Evolutionary conservation across 2,797 vertebrate genomes (phyloP).

Genomic region (Takifugu rubripes): DNA sequence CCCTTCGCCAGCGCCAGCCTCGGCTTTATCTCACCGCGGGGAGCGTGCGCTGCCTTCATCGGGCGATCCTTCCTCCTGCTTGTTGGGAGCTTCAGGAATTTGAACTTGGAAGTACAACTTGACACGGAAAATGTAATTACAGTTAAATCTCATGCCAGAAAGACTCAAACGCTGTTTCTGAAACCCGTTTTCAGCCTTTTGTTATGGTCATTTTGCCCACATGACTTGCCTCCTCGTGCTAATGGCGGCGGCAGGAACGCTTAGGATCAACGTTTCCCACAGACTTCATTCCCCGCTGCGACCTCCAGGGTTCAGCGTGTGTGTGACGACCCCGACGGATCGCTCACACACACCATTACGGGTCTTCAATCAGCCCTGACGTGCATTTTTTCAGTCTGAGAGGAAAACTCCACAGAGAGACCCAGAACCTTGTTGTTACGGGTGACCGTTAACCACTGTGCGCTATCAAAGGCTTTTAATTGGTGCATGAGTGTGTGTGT

Average conservation of each 20-base stretch:
- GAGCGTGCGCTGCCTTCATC: constrained; percentile 8
- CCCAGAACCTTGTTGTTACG: too few relatives aligned
- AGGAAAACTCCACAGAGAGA: too few relatives aligned
- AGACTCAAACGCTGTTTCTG: constrained; percentile 6
- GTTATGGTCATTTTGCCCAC: constrained; percentile 15
- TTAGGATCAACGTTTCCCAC: constrained; percentile 6
- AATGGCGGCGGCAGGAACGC: constrained; percentile 25
- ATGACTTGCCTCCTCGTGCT: constrained; percentile 22
- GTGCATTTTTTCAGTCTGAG: too few relatives aligned
- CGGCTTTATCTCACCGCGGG: constrained; percentile 7
- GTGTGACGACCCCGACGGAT: too few relatives aligned
- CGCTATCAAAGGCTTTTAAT: too few relatives aligned
- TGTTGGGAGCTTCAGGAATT: too few relatives aligned
- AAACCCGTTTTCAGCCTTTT: constrained; percentile 1
- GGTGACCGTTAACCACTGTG: too few relatives aligned
- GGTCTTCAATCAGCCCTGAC: not conserved
- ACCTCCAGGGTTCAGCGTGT: too few relatives aligned
- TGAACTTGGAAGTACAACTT: not conserved
- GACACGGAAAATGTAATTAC: not conserved
- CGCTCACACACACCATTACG: too few relatives aligned
- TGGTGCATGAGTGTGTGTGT: not conserved
- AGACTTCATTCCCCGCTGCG: too few relatives aligned
- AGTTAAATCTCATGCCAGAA: not conserved
- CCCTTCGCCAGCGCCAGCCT: constrained; percentile 13
- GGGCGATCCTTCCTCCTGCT: too few relatives aligned